phyloP scores from a whole-genome alignment of 2,888 invertebrate species.

The Cheiracanthium punctorium region DNA sequence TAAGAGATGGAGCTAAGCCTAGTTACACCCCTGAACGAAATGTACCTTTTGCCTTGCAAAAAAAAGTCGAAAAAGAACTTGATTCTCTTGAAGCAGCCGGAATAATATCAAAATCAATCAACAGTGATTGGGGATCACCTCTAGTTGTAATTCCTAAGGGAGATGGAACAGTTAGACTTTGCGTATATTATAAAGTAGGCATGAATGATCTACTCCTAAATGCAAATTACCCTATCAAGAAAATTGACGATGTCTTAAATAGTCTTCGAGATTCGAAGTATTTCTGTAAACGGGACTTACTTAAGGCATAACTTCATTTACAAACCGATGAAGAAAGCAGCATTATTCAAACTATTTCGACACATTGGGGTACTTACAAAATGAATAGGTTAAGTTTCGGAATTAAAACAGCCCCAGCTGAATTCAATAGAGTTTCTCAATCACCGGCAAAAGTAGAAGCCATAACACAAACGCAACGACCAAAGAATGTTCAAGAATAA shows the following conservation, averaged over 20 bases:
- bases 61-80: neutral
- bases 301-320: slow-evolving; percentile 22
- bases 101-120: neutral
- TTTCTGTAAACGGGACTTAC: slow-evolving; percentile 5
- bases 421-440: too few species aligned
- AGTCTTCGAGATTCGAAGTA: neutral
- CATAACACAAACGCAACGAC: neutral
- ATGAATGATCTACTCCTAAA: neutral
- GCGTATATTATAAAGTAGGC: slow-evolving; percentile 18
- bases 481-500: neutral
- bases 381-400: neutral
- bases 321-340: slow-evolving; percentile 1
- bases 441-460: too few species aligned
- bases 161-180: slow-evolving; percentile 9
- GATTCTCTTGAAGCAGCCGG: neutral
- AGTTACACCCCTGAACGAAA: neutral
- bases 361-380: neutral
- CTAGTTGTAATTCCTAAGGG: neutral
- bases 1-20: neutral
- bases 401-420: neutral
- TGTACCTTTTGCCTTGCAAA: neutral
- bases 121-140: slow-evolving; percentile 11
- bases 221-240: neutral
- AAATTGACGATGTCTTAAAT: neutral
- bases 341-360: neutral